Evolutionary conservation across 2,888 invertebrate species (phyloP).

Genomic region (Phrixothrix hirtus): DNA sequence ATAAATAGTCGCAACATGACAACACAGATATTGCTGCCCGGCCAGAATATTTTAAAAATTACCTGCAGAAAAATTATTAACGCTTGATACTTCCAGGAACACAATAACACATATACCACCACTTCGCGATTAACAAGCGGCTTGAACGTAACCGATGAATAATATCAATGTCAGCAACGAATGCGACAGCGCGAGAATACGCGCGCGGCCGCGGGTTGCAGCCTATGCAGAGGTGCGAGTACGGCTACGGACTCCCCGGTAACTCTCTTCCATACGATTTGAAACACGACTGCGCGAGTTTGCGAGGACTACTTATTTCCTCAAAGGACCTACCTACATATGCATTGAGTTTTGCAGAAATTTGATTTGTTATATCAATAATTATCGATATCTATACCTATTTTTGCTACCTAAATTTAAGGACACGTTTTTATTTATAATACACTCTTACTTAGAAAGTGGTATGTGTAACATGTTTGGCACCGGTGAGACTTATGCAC

Average conservation of each 20-base stretch:
- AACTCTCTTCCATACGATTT: conserved; percentile 40
- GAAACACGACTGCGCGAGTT: conserved; percentile 36
- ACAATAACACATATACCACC: conserved; percentile 10
- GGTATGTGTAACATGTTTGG: no score
- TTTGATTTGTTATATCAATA: no score
- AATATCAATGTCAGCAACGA: conserved; percentile 26
- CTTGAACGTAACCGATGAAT: conserved; percentile 22
- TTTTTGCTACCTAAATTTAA: no score
- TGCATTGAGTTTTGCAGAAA: no score
- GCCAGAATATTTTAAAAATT: neutral
- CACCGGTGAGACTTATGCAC: no score
- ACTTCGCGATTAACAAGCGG: conserved; percentile 14
- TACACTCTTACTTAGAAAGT: no score
- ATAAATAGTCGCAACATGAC: conserved; percentile 19
- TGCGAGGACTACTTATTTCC: conserved; percentile 17
- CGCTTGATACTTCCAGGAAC: neutral
- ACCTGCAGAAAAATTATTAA: conserved; percentile 6
- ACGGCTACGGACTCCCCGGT: conserved; percentile 23
- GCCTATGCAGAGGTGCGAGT: conserved; percentile 21
- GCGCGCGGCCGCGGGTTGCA: conserved; percentile 22
- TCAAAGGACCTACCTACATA: no score
- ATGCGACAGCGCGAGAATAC: conserved; percentile 28
- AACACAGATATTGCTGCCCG: conserved; percentile 23
- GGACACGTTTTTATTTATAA: no score
- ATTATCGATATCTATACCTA: no score